Evolutionary conservation across 2,888 invertebrate species (phyloP), one percentile per base, ranked within the genome.

Genomic region (Hirtodrosophila trivittata): DNA sequence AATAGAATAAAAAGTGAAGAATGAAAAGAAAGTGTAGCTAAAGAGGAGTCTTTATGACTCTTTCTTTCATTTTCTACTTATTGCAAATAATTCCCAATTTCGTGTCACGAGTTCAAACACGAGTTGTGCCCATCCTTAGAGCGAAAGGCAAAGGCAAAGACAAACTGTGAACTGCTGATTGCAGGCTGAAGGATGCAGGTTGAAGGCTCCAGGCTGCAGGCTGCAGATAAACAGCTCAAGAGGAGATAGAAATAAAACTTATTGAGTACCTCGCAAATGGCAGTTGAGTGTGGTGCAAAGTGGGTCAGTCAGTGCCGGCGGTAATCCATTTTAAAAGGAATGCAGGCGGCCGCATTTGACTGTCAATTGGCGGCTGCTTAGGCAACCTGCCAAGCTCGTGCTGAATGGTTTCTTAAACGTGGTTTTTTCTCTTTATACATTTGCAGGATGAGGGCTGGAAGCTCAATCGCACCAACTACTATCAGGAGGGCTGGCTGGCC

Each of bases 401-500:
- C 43, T 37, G 46, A 59, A 38, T 33, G 5, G 35, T 3, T 12
- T 35, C n/a, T 38, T 10, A 7, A 38, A 14, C 7, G 18, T 26
- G 47, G 1, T 26, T 46, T 18, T 18, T 6, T 33, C 12, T 32
- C 14, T 13, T 46, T 18, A 3, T 26, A 12, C 9, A 16, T 28
- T 90, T 91, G 10, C 92, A 97, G 96, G 97, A 97, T 91, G 97
- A 97, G 90, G 97, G 97, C 80, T 98, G 98, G 98, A 97, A 97
- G 92, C 92, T 98, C 86, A 97, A 97, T 91, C 94, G 97, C 83
- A 96, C 95, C 88, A 97, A 97, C 92, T 98, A 98, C 91, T 98
- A 98, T 90, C 97, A 98, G 92, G 98, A 98, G 91, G 98, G 98
- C 43, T 98, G 98, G 98, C 92, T 98, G 88, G 97, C 98, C 66